phyloP scores from a whole-genome alignment of 1,140 invertebrate genomes.

The Drosophila equinoxialis region DNA sequence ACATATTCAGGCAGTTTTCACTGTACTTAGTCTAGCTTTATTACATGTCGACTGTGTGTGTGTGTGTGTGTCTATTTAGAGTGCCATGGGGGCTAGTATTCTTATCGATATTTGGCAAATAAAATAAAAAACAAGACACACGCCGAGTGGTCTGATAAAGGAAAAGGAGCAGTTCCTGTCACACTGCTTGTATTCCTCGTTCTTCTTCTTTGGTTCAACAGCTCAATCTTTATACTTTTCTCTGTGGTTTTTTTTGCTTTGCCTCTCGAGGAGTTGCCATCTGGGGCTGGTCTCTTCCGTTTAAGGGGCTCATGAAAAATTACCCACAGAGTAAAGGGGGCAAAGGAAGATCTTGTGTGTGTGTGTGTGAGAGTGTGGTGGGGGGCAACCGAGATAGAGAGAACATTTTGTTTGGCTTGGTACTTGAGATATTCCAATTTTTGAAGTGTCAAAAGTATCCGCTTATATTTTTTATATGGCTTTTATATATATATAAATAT shows the following conservation, averaged over 20 bases:
- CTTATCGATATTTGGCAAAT: conserved; percentile 76
- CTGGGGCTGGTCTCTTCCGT: conserved; percentile 37
- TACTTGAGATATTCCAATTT: conserved; percentile 73
- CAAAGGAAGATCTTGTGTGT: not conserved
- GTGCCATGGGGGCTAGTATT: not conserved
- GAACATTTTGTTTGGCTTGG: conserved; percentile 47
- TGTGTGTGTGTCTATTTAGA: conserved; percentile 5
- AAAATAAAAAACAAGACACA: conserved; percentile 67
- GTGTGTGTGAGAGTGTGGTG: not conserved
- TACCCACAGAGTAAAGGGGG: conserved; percentile 28
- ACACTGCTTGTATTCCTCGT: not conserved
- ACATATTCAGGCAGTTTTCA: conserved; percentile 22
- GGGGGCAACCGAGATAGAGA: conserved; percentile 3
- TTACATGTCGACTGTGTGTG: conserved; percentile 36
- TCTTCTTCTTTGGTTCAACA: conserved; percentile 44
- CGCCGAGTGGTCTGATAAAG: conserved; percentile 49
- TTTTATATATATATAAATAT: conserved; percentile 43
- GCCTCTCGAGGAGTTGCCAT: conserved; percentile 41
- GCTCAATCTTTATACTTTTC: conserved; percentile 52
- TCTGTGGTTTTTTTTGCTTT: conserved; percentile 1
- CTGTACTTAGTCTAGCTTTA: conserved; percentile 49
- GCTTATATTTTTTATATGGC: conserved; percentile 53
- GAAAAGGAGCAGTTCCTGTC: conserved; percentile 42
- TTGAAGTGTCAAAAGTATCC: conserved; percentile 79
- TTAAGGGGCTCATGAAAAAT: conserved; percentile 64